Base-by-base conservation (phyloP, 2,113 vertebrate genomes). In the Penelope pileata region DNA sequence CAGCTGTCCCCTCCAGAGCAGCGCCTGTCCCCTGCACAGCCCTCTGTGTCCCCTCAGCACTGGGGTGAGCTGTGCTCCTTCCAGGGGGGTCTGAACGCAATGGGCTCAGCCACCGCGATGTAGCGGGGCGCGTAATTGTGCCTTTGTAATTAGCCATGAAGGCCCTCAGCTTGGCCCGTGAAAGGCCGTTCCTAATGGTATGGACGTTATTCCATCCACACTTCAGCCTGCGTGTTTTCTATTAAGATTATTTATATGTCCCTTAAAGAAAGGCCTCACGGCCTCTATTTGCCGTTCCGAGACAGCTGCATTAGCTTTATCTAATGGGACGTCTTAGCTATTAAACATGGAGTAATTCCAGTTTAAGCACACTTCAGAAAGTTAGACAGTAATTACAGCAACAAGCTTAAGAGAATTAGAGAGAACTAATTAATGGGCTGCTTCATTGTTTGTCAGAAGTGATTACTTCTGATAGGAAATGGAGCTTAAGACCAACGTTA, bases 321-420 rank as follows among this genome's bases (percentile, higher is more conserved):
- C 89, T 97, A 95, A 96, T 93, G 88, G 94, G 86, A 94, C 32
- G 3, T 88, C 86, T 86, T 43, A 18, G 93, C 91, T 80, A 81
- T 97, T 77, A 93, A 96, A 95, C 72, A 32, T 42, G 88, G 93
- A 98, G 88, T 75, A 74, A 95, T 94, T 94, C 86, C 81, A 64
- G 69, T 86, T 92, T 75, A 95, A 96, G 96, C 85, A 90, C 73
- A 95, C 40, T 30, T 86, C 82, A 60, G 91, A 88, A 96, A 94
- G 91, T 95, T 89, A 88, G 90, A 40, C 93, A 92, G 97, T 97
- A 96, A 97, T 97, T 97, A 97, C 83, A 84, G 85, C 72, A 95
- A 96, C 42, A 47, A 95, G 88, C 86, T 83, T 51, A 84, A 83
- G 40, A 96, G 96, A 95, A 91, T 95, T 95, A 96, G 77, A 90